Evolutionary conservation across 53 echinoderm and acorn worm genomes (phyloP).

Genomic region (Mesocentrotus franciscanus): DNA sequence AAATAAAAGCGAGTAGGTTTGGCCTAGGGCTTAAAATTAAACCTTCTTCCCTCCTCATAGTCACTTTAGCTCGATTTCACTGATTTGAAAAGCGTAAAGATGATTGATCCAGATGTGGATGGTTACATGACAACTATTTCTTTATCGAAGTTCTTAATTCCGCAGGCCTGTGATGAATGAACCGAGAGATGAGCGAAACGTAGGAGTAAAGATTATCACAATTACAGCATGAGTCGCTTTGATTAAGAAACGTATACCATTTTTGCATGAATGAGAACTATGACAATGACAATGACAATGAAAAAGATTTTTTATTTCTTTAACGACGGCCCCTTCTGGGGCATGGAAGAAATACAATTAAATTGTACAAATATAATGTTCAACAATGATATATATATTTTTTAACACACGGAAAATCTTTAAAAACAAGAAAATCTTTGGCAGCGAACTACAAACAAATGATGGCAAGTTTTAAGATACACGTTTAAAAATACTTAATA

Average conservation of each 20-base stretch:
- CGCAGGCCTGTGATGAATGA: neutral
- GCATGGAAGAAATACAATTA: no score
- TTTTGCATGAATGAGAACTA: neutral
- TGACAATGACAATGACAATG: no score
- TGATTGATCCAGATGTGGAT: neutral
- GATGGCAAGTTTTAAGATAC: no score
- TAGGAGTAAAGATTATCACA: neutral
- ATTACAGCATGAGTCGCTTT: neutral
- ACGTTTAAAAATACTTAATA: no score
- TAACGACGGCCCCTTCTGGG: no score
- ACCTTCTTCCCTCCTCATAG: neutral
- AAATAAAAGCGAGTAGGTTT: neutral
- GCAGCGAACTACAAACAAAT: no score
- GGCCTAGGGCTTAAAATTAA: neutral
- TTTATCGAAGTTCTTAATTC: neutral
- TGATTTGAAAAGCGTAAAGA: neutral
- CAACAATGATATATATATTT: no score
- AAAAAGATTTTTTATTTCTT: no score
- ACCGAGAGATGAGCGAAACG: neutral
- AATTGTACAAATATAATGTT: no score
- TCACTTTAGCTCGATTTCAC: neutral
- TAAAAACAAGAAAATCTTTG: no score
- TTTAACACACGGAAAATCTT: no score
- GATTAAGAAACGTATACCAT: neutral
- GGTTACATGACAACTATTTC: neutral